Percentiles rank a stretch among this genome's conserved stretches.
These are phyloP conservation scores for Hypomecis atomaria DNA, from an alignment of 2,888 invertebrate species.

Conservation along the genomic window DNA sequence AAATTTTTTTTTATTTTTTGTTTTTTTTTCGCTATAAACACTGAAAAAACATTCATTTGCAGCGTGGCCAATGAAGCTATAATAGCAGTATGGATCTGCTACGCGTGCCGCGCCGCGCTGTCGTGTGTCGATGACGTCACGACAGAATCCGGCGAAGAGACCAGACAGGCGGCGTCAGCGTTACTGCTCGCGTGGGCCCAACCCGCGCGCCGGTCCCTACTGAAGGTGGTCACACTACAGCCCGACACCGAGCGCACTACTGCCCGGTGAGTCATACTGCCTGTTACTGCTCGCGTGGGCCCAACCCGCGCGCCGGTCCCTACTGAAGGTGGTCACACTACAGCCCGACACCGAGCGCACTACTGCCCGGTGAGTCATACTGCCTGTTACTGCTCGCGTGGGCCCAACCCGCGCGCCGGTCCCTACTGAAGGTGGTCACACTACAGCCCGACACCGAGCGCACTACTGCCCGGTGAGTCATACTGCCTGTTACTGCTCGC, in stretches of 20 bases:
- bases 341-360: too few species aligned
- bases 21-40: too few species aligned
- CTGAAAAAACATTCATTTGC: constrained; percentile 12
- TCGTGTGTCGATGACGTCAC: background rate
- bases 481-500: constrained; percentile 25
- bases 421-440: too few species aligned
- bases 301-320: too few species aligned
- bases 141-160: constrained; percentile 10
- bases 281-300: too few species aligned
- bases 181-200: constrained; percentile 55
- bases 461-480: too few species aligned
- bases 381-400: too few species aligned
- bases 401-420: too few species aligned
- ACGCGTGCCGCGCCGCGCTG: constrained; percentile 50
- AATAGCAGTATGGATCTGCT: constrained; percentile 68
- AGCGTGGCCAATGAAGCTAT: constrained; percentile 66
- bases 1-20: too few species aligned
- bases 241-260: constrained; percentile 54
- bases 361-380: too few species aligned
- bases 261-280: constrained; percentile 38
- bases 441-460: too few species aligned
- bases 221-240: constrained; percentile 62
- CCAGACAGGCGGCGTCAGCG: constrained; percentile 21
- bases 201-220: constrained; percentile 56
- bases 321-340: too few species aligned